Percentiles rank a stretch among this genome's conserved stretches.
phyloP scores from a whole-genome alignment of 2,888 invertebrate genomes.

The Perizoma affinitatum region DNA sequence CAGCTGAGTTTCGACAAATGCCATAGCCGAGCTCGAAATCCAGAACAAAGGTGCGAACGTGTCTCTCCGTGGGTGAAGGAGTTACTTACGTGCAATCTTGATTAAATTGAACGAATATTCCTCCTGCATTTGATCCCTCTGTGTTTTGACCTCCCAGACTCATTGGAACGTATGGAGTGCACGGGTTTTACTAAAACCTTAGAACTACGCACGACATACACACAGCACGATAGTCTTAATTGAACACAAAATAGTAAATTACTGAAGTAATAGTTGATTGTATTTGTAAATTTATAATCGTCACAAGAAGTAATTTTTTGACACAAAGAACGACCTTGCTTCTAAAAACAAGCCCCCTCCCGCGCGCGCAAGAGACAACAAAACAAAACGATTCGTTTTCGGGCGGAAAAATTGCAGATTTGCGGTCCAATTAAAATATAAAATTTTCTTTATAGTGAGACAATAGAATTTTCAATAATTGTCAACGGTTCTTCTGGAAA shows the following conservation, averaged over 20 bases:
- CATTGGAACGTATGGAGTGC: constrained; percentile 88
- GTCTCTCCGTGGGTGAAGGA: constrained; percentile 2
- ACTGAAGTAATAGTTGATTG: constrained; percentile 56
- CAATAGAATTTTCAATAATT: neutral
- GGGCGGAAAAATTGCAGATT: constrained; percentile 10
- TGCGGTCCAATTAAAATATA: constrained; percentile 11
- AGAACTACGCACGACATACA: constrained; percentile 65
- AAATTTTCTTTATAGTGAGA: no score
- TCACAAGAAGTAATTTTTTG: constrained; percentile 78
- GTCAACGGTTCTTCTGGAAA: neutral
- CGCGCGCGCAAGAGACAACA: constrained; percentile 45
- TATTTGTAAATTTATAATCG: constrained; percentile 70
- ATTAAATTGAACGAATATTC: constrained; percentile 98
- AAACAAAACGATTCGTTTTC: constrained; percentile 5
- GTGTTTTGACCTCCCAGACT: constrained; percentile 90
- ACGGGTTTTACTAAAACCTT: constrained; percentile 64
- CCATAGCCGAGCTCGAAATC: neutral
- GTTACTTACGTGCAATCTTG: constrained; percentile 98
- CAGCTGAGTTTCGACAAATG: constrained; percentile 7
- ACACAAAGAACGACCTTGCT: constrained; percentile 88
- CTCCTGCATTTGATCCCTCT: constrained; percentile 91
- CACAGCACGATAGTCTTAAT: constrained; percentile 62
- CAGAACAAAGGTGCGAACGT: constrained; percentile 7
- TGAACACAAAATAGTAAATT: constrained; percentile 69
- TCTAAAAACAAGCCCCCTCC: constrained; percentile 81